Percentiles rank a stretch among this genome's conserved stretches.
phyloP scores from a whole-genome alignment of 1,140 invertebrate genomes.

The Stenopsyche tienmushanensis region DNA sequence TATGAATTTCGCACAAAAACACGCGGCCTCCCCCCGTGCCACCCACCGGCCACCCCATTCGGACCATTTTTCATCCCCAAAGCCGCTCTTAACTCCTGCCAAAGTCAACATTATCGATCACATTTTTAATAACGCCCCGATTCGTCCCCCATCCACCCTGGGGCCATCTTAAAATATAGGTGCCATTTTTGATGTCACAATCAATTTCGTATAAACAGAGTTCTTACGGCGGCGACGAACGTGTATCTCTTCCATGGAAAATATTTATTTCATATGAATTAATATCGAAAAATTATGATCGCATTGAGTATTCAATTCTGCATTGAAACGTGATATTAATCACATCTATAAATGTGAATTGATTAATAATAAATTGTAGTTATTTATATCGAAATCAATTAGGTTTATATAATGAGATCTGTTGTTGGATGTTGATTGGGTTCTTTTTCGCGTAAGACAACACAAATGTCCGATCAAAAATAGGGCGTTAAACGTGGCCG shows the following conservation, averaged over 20 bases:
- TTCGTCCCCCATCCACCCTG: slow-evolving; percentile 12
- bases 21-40: background rate
- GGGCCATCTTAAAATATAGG: slow-evolving; percentile 14
- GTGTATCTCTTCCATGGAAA: background rate
- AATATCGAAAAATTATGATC: background rate
- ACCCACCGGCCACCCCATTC: slow-evolving; percentile 15
- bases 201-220: too few species aligned
- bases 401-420: background rate
- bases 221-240: too few species aligned
- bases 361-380: background rate
- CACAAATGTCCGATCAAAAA: too few species aligned
- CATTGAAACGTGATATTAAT: background rate
- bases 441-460: background rate
- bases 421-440: background rate
- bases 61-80: slow-evolving; percentile 34
- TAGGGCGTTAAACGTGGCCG: too few species aligned
- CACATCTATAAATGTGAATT: background rate
- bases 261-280: background rate
- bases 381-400: background rate
- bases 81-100: slow-evolving; percentile 31
- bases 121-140: slow-evolving; percentile 40
- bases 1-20: slow-evolving; percentile 30
- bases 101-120: slow-evolving; percentile 41
- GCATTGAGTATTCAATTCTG: background rate
- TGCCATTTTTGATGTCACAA: slow-evolving; percentile 24